These are phyloP conservation scores for Gymnocypris eckloni DNA, from an alignment of 2,797 vertebrate species.

Conservation along the genomic window DNA sequence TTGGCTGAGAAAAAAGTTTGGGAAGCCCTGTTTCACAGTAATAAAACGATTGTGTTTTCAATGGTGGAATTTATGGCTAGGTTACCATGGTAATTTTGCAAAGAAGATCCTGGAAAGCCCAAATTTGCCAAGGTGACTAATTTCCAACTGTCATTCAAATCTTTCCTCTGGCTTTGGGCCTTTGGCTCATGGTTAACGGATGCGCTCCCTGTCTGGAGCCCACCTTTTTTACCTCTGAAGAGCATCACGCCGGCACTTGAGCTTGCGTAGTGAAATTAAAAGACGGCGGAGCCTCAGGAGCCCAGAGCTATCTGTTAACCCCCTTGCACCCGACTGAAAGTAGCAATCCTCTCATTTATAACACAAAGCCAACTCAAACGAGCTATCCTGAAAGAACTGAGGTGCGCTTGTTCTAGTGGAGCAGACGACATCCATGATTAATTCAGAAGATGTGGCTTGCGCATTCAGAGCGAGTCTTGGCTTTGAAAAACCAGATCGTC, in stretches of 20 bases:
- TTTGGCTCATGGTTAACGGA: constrained; percentile 41
- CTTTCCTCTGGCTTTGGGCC: constrained; percentile 5
- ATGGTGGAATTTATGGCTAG: too few species aligned
- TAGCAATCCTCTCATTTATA: neutral
- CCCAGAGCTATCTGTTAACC: constrained; percentile 29
- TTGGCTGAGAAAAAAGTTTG: neutral
- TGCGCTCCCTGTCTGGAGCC: neutral
- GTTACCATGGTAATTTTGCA: neutral
- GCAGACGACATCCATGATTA: neutral
- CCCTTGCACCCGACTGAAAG: constrained; percentile 4
- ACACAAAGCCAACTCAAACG: constrained; percentile 12
- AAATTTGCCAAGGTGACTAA: neutral
- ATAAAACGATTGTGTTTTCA: neutral
- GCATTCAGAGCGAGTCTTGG: neutral
- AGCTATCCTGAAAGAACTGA: constrained; percentile 12
- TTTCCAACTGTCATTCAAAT: constrained; percentile 19
- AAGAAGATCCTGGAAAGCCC: neutral
- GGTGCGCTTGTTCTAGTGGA: constrained; percentile 21
- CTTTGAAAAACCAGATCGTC: constrained; percentile 36
- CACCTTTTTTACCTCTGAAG: constrained; percentile 22
- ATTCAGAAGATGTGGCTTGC: constrained; percentile 6
- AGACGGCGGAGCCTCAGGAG: constrained; percentile 22
- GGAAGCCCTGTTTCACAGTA: neutral
- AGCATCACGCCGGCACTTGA: neutral
- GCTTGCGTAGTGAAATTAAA: constrained; percentile 31